These are phyloP conservation scores for Noturus placidus DNA, from an alignment of 2,113 vertebrate species.

Conservation along the genomic window DNA sequence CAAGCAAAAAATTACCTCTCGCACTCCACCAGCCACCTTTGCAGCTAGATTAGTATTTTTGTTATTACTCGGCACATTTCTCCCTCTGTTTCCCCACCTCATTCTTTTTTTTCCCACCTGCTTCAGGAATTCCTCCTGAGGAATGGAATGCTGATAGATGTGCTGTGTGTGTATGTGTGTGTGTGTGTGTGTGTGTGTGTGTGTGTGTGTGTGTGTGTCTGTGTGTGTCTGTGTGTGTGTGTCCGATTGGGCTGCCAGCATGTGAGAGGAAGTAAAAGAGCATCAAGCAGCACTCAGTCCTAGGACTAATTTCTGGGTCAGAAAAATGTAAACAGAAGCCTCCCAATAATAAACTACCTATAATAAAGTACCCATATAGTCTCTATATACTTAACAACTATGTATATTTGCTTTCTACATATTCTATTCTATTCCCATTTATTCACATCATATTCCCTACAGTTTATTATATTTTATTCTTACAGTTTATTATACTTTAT, in stretches of 20 bases:
- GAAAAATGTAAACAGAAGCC: slow-evolving; percentile 22
- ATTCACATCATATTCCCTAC: too few species aligned
- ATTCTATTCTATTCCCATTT: too few species aligned
- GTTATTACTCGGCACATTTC: slow-evolving; percentile 64
- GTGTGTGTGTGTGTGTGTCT: too few species aligned
- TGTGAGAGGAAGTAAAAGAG: not conserved
- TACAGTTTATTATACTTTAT: too few species aligned
- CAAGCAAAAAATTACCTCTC: slow-evolving; percentile 70
- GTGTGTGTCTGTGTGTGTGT: not conserved
- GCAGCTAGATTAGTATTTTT: slow-evolving; percentile 65
- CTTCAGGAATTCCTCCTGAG: slow-evolving; percentile 48
- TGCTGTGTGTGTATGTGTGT: not conserved
- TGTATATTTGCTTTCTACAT: too few species aligned
- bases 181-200: not conserved
- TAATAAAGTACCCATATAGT: too few species aligned
- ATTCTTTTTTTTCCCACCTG: slow-evolving; percentile 32
- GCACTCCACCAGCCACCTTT: slow-evolving; percentile 60
- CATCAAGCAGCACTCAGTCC: slow-evolving; percentile 4
- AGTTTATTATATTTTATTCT: too few species aligned
- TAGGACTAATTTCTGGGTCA: not conserved
- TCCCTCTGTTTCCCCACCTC: slow-evolving; percentile 15
- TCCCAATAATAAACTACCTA: not conserved
- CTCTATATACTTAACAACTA: too few species aligned
- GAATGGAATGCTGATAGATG: slow-evolving; percentile 39
- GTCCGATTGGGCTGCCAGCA: not conserved